phyloP scores from a whole-genome alignment of 2,888 invertebrate species.

The Drosophila sordidapex region DNA sequence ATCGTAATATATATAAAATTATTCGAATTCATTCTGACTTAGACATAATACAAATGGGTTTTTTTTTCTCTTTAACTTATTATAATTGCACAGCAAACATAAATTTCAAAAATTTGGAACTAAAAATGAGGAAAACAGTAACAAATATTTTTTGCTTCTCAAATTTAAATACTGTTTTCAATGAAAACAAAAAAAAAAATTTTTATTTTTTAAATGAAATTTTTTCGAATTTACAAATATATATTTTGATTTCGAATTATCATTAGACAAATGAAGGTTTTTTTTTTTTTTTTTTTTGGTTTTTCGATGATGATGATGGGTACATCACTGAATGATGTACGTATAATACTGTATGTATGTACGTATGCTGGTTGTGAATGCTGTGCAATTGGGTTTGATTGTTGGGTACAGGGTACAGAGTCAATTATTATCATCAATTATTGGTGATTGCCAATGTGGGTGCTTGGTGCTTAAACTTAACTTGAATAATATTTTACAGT shows the following conservation, averaged over 20 bases:
- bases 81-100: slow-evolving; percentile 28
- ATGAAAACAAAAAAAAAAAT: not conserved
- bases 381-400: slow-evolving; percentile 22
- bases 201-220: not conserved
- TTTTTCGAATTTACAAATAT: not conserved
- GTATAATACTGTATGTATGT: not conserved
- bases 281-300: not conserved
- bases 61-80: not conserved
- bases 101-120: not conserved
- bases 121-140: not conserved
- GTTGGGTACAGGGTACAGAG: slow-evolving; percentile 15
- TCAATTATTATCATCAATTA: slow-evolving; percentile 18
- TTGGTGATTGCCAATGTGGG: slow-evolving; percentile 34
- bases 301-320: not conserved
- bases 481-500: slow-evolving; percentile 38
- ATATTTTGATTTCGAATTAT: not conserved
- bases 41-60: slow-evolving; percentile 20
- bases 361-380: slow-evolving; percentile 6
- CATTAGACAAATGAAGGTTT: too few species aligned
- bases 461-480: slow-evolving; percentile 38
- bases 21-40: slow-evolving; percentile 26
- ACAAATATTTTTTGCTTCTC: not conserved
- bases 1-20: slow-evolving; percentile 16
- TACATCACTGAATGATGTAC: not conserved
- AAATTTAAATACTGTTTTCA: not conserved